These are phyloP conservation scores for Parazoanthus swiftii DNA, from an alignment of 92 coral and sea anemone species.

Conservation along the genomic window DNA sequence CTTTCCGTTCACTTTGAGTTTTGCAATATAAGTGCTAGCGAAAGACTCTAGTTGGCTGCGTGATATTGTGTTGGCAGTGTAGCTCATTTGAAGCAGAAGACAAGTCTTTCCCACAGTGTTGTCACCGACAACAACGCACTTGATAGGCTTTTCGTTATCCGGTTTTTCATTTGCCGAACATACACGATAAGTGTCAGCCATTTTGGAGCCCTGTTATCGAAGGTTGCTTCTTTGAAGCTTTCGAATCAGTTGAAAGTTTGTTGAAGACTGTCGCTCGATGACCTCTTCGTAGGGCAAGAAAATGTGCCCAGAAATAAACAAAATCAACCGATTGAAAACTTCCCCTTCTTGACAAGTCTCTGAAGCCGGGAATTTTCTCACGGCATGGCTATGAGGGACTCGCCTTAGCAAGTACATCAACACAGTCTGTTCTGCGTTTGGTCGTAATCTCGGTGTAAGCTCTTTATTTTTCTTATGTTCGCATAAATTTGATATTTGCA, in stretches of 20 bases:
- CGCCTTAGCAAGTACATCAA: not conserved
- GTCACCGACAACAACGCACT: slow-evolving; percentile 81
- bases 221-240: not conserved
- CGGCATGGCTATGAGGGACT: not conserved
- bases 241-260: not conserved
- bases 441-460: not conserved
- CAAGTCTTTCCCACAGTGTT: slow-evolving; percentile 78
- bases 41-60: slow-evolving; percentile 76
- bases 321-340: not conserved
- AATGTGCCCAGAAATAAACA: not conserved
- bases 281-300: not conserved
- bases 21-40: slow-evolving; percentile 72
- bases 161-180: slow-evolving; percentile 67
- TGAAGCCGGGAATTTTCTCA: too few species aligned
- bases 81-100: slow-evolving; percentile 80
- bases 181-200: slow-evolving; percentile 78
- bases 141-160: slow-evolving; percentile 69
- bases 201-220: slow-evolving; percentile 9
- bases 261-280: not conserved
- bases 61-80: slow-evolving; percentile 80
- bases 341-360: too few species aligned
- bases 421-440: not conserved
- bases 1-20: slow-evolving; percentile 79
- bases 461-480: not conserved
- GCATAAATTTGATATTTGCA: slow-evolving; percentile 16